A percentile compares a stretch with the other conserved stretches of the same genome.
Evolutionary conservation across 53 echinoderm and acorn worm genomes (phyloP).

Genomic region (Apostichopus leukothele): DNA sequence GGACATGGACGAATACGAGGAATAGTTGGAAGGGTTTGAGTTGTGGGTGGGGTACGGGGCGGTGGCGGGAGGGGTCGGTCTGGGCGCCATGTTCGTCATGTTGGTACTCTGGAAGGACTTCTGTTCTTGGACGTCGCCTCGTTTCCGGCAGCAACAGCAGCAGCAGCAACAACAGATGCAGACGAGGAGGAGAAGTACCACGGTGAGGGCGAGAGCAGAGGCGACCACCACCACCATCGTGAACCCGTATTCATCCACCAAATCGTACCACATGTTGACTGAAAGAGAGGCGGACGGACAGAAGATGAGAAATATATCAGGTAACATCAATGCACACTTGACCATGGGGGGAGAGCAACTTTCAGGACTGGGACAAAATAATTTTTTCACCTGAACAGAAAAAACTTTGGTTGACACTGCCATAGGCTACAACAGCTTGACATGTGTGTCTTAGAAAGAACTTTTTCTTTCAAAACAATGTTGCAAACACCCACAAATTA

Average conservation of each 20-base stretch:
- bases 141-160: conserved; percentile 82
- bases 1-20: conserved; percentile 77
- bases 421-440: no score
- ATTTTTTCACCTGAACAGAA: no score
- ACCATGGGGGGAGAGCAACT: no score
- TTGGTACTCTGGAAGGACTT: conserved; percentile 73
- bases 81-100: conserved; percentile 59
- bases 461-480: no score
- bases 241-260: conserved; percentile 48
- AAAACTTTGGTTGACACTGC: no score
- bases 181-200: conserved; percentile 78
- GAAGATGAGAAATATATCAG: neutral
- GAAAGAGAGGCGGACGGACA: neutral
- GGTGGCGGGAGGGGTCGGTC: conserved; percentile 47
- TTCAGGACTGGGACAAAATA: no score
- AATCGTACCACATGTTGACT: neutral
- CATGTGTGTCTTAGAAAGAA: no score
- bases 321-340: neutral
- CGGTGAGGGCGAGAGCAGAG: conserved; percentile 67
- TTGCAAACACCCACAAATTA: no score
- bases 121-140: conserved; percentile 57
- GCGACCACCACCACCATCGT: conserved; percentile 78
- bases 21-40: conserved; percentile 71
- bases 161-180: conserved; percentile 72
- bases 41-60: conserved; percentile 86